Conservation (phyloP, 1,140 invertebrate species). For the Drosophila nannoptera region DNA sequence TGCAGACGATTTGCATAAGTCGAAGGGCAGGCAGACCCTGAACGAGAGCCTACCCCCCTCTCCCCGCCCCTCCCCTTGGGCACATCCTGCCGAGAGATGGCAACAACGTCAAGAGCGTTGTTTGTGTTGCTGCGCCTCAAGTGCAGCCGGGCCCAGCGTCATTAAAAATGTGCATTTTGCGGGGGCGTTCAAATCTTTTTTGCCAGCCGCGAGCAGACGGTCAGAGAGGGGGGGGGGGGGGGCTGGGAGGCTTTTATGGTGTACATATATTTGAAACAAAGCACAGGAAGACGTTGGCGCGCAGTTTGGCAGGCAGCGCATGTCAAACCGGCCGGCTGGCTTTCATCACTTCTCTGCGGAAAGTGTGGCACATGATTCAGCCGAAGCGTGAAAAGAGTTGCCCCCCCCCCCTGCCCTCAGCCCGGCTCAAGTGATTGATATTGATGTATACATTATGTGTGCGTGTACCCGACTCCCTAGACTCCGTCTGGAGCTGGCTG, state of each 20-base stretch:
- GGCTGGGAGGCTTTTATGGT: background rate
- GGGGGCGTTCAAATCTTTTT: constrained; percentile 47
- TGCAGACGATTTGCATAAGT: constrained; percentile 65
- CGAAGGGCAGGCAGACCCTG: constrained; percentile 57
- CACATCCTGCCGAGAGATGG: constrained; percentile 35
- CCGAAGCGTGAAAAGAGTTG: constrained; percentile 32
- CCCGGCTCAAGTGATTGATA: constrained; percentile 57
- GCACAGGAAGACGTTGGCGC: constrained; percentile 33
- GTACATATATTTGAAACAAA: constrained; percentile 23
- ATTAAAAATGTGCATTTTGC: constrained; percentile 75
- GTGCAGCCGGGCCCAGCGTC: constrained; percentile 54
- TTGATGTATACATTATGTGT: background rate
- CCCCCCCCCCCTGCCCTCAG: constrained; percentile 16
- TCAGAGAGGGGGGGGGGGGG: background rate
- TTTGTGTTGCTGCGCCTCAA: constrained; percentile 49
- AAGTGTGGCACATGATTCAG: constrained; percentile 45
- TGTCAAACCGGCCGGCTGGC: constrained; percentile 7
- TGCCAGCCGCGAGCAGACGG: constrained; percentile 41
- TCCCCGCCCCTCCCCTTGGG: background rate
- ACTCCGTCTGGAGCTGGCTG: constrained; percentile 1
- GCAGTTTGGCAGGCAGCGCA: constrained; percentile 26
- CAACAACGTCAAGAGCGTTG: constrained; percentile 64
- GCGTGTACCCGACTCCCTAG: constrained; percentile 1
- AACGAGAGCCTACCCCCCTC: background rate
- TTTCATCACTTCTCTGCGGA: constrained; percentile 57